Evolutionary conservation across 2,888 invertebrate species (phyloP), one percentile per base, ranked within the genome.

Genomic region (Aquatica leii): DNA sequence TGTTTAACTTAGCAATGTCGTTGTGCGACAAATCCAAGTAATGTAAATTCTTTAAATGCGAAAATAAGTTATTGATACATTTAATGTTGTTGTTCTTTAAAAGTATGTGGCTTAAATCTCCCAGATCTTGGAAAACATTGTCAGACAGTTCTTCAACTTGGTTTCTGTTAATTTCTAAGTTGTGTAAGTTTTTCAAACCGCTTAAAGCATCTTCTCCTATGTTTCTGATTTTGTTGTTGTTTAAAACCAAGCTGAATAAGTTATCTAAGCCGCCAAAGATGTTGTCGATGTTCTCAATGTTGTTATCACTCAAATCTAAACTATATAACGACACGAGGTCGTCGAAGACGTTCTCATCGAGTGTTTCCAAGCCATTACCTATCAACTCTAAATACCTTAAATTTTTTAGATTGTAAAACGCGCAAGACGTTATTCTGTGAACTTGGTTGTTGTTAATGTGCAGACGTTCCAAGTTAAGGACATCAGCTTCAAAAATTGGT

Each of bases 371-470:
- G 12, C 11, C 0, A 12, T 54, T 54, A 1, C 41, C 15, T 14
- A 12, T n/a, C 5, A 54, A 1, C 3, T 43, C 24, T n/a, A 43
- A 21, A 15, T 24, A 15, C 0, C 21, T 24, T 12, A 54, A 41
- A 6, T 43, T 54, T 24, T 41, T 20, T 8, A 54, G n/a, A 24
- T 21, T 14, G 12, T 53, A 53, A 11, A 53, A 53, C 1, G 53
- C 40, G 11, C 53, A 14, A 12, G 40, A 41, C 1, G 0, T 6
- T 8, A 53, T 14, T 9, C 11, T 18, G 1, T 17, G 18, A 9
- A 53, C n/a, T n/a, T n/a, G 2, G 18, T 53, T 53, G 9, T 15
- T 1, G 41, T 0, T 41, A 5, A 53, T 4, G 6, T 21, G 15
- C 18, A 53, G n/a, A 14, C 20, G n/a, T 12, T 41, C 15, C n/a